Conservation (phyloP, 2,113 vertebrate genomes). For the Trematomus loennbergii region DNA sequence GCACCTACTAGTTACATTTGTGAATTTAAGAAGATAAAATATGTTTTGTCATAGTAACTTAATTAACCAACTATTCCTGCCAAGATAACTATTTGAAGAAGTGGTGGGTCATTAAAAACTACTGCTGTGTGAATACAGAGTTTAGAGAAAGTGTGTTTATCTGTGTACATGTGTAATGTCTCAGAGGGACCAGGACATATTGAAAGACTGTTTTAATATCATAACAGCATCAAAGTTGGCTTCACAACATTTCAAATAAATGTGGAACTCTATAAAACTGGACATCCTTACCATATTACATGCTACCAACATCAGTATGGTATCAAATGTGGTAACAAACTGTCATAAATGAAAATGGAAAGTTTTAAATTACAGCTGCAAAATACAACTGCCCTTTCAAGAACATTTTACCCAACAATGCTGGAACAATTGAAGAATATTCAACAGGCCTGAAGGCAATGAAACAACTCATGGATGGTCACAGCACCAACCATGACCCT, state of each 20-base stretch:
- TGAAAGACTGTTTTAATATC: slow-evolving; percentile 54
- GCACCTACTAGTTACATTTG: slow-evolving; percentile 12
- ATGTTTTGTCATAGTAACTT: background rate
- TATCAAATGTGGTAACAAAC: slow-evolving; percentile 6
- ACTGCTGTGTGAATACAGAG: background rate
- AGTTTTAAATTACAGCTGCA: slow-evolving; percentile 5
- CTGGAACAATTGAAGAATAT: too few relatives aligned
- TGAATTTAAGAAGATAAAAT: background rate
- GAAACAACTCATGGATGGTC: background rate
- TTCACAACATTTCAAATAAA: slow-evolving; percentile 38
- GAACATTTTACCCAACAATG: slow-evolving; percentile 1
- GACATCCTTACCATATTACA: background rate
- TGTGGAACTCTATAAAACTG: slow-evolving; percentile 10
- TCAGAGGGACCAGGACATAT: slow-evolving; percentile 15
- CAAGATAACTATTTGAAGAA: background rate
- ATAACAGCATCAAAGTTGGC: slow-evolving; percentile 26
- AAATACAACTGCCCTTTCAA: background rate
- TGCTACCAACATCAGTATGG: background rate
- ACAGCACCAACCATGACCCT: background rate
- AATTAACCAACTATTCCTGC: background rate
- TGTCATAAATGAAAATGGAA: background rate
- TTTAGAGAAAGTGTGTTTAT: background rate
- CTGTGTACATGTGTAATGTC: slow-evolving; percentile 8
- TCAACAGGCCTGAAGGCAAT: background rate
- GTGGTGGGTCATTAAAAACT: background rate